These are phyloP conservation scores for Rhagonycha lutea DNA, from an alignment of 2,888 invertebrate species.

Conservation along the genomic window DNA sequence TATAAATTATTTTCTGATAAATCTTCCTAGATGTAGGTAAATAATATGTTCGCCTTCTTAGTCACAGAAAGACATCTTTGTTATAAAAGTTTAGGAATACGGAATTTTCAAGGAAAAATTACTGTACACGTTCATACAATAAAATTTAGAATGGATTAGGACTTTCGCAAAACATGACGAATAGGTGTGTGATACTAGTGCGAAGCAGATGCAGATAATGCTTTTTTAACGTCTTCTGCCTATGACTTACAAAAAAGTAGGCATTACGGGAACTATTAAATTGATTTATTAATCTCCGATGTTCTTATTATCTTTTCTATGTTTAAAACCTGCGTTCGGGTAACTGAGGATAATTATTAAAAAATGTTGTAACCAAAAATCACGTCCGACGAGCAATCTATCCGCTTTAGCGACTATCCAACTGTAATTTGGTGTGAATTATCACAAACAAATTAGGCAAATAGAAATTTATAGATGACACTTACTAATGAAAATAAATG, in stretches of 20 bases:
- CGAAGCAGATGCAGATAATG: conserved; percentile 23
- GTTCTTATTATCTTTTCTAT: conserved; percentile 34
- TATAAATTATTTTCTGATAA: neutral
- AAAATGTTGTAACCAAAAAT: neutral
- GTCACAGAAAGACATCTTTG: neutral
- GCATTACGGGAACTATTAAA: conserved; percentile 37
- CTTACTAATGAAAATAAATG: conserved; percentile 15
- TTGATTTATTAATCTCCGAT: conserved; percentile 41
- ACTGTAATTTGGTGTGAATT: neutral
- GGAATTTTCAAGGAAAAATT: neutral
- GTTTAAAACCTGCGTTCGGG: neutral
- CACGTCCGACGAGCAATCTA: neutral
- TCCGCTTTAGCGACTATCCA: neutral
- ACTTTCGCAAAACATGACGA: conserved; percentile 9
- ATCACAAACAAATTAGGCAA: neutral
- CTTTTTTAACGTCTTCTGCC: conserved; percentile 20
- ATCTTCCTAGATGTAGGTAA: neutral
- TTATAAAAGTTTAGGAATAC: neutral
- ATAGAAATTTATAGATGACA: conserved; percentile 6
- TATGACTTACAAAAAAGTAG: conserved; percentile 24
- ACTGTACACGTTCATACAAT: neutral
- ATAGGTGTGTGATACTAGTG: conserved; percentile 10
- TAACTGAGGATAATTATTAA: neutral
- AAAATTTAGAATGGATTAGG: conserved; percentile 3
- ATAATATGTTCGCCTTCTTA: too few relatives aligned